phyloP scores from a whole-genome alignment of 2,113 vertebrate species.

The Spea multiplicata region DNA sequence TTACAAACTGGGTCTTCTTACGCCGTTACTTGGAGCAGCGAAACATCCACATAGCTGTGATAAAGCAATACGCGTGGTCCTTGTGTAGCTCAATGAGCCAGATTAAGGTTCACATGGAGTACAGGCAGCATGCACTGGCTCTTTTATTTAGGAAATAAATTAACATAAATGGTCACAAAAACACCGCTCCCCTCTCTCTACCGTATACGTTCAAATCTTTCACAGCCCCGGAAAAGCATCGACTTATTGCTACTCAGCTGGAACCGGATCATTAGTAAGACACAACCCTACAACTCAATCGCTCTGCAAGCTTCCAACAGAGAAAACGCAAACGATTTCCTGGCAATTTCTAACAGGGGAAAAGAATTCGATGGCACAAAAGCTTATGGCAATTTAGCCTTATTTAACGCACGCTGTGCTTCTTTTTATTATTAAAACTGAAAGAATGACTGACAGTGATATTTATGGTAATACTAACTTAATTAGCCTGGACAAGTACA shows the following conservation, averaged over 20 bases:
- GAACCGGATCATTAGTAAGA: constrained; percentile 29
- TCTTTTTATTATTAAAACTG: constrained; percentile 4
- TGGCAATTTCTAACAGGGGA: constrained; percentile 7
- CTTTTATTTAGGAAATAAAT: no score
- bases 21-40: no score
- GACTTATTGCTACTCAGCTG: constrained; percentile 19
- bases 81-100: no score
- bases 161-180: no score
- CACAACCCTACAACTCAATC: constrained; percentile 21
- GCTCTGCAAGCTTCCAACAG: constrained; percentile 7
- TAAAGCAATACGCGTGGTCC: no score
- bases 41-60: no score
- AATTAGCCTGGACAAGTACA: not conserved
- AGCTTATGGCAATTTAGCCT: not conserved
- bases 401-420: constrained; percentile 21
- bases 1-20: no score
- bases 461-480: not conserved
- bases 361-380: not conserved
- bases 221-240: not conserved
- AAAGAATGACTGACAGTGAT: not conserved
- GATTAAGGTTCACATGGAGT: no score
- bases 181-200: no score
- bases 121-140: no score
- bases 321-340: constrained; percentile 21
- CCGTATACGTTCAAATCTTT: not conserved